Conservation (phyloP, 2,888 invertebrate species). For the Heliconius erato region DNA sequence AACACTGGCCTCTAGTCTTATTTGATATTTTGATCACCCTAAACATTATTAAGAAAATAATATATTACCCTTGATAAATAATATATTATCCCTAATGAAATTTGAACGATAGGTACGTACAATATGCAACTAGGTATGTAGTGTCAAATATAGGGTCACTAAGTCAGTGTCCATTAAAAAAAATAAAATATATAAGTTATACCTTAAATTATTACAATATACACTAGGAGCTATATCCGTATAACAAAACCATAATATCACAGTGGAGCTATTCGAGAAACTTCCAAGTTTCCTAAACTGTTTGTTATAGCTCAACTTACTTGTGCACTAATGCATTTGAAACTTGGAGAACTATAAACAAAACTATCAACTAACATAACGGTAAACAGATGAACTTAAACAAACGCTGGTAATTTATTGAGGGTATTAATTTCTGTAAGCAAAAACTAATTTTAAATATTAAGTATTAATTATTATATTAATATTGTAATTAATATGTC, state of each 20-base stretch:
- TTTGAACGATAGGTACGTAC: no score
- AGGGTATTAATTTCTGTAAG: background rate
- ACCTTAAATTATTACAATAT: background rate
- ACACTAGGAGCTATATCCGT: background rate
- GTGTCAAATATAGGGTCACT: no score
- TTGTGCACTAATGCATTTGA: constrained; percentile 36
- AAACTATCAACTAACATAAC: constrained; percentile 25
- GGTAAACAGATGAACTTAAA: constrained; percentile 24
- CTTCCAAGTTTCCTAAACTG: constrained; percentile 23
- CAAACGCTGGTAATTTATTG: constrained; percentile 1
- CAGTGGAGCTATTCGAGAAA: constrained; percentile 16
- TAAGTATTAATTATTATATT: background rate
- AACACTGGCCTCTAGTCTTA: no score
- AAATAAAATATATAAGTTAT: no score
- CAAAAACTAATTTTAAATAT: background rate
- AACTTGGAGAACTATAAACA: constrained; percentile 34
- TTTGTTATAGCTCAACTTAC: constrained; percentile 29
- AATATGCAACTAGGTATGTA: no score
- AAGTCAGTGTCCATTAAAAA: no score
- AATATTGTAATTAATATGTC: no score
- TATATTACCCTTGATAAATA: no score
- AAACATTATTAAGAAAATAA: no score
- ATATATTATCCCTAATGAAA: no score
- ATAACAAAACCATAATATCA: constrained; percentile 3
- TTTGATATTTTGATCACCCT: no score